These are phyloP conservation scores for Ylistrum balloti DNA, from an alignment of 1,140 invertebrate species.

Conservation along the genomic window DNA sequence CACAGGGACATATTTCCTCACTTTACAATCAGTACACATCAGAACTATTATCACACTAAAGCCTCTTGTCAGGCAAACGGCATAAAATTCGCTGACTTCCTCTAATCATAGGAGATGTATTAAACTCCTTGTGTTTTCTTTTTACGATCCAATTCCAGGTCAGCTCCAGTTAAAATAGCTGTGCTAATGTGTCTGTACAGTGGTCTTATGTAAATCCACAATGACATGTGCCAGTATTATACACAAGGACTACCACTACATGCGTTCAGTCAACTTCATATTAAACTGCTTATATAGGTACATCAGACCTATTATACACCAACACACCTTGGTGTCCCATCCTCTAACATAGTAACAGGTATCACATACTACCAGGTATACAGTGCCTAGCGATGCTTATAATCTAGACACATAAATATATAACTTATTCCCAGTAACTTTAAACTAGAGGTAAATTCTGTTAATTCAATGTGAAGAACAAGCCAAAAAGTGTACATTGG, in stretches of 20 bases:
- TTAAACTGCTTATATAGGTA: neutral
- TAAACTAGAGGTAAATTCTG: neutral
- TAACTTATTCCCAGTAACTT: neutral
- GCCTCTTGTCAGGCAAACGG: neutral
- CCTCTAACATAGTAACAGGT: too few relatives aligned
- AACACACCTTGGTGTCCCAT: neutral
- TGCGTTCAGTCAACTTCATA: conserved; percentile 18
- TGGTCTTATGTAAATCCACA: neutral
- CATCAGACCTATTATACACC: neutral
- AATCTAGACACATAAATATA: too few relatives aligned
- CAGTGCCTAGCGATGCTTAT: neutral
- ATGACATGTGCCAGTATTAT: conserved; percentile 32
- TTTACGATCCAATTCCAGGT: neutral
- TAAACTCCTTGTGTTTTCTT: neutral
- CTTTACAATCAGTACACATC: conserved; percentile 10
- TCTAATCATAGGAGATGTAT: neutral
- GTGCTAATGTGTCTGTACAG: neutral
- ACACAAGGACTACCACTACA: neutral
- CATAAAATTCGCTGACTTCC: conserved; percentile 33
- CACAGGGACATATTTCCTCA: neutral
- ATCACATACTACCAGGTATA: neutral
- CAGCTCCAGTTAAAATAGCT: neutral
- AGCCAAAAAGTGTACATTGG: neutral
- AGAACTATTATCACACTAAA: neutral
- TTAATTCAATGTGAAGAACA: neutral